These are phyloP conservation scores for Falco cherrug DNA, from an alignment of 2,797 vertebrate genomes.

Conservation along the genomic window DNA sequence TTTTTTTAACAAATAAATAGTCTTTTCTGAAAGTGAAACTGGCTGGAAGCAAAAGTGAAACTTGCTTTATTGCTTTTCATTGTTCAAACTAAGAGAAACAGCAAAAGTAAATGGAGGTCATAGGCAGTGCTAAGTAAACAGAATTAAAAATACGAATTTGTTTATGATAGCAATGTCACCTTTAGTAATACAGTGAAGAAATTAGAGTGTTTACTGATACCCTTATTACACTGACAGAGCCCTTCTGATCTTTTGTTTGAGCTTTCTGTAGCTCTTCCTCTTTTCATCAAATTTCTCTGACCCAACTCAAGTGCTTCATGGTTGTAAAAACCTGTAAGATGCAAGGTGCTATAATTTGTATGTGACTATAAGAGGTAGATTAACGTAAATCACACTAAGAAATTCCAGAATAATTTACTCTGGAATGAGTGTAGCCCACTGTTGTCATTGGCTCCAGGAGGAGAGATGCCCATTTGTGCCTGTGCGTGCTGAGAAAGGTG, in stretches of 20 bases:
- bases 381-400: not conserved
- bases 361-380: not conserved
- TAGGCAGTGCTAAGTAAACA: not conserved
- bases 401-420: not conserved
- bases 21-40: constrained; percentile 40
- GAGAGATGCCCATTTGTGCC: not conserved
- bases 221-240: not conserved
- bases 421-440: not conserved
- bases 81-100: not conserved
- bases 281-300: not conserved
- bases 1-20: constrained; percentile 6
- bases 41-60: constrained; percentile 42
- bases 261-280: constrained; percentile 8
- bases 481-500: not conserved
- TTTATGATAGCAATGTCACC: not conserved
- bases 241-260: constrained; percentile 1
- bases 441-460: not conserved
- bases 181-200: constrained; percentile 14
- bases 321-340: constrained; percentile 11
- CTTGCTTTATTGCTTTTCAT: constrained; percentile 32
- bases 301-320: not conserved
- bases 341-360: not conserved
- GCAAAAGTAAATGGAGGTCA: constrained; percentile 7
- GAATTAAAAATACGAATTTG: constrained; percentile 41
- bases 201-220: not conserved